Percentiles rank a stretch among this genome's conserved stretches.
These are phyloP conservation scores for Chironomus riparius DNA, from an alignment of 2,888 invertebrate genomes.

Conservation along the genomic window DNA sequence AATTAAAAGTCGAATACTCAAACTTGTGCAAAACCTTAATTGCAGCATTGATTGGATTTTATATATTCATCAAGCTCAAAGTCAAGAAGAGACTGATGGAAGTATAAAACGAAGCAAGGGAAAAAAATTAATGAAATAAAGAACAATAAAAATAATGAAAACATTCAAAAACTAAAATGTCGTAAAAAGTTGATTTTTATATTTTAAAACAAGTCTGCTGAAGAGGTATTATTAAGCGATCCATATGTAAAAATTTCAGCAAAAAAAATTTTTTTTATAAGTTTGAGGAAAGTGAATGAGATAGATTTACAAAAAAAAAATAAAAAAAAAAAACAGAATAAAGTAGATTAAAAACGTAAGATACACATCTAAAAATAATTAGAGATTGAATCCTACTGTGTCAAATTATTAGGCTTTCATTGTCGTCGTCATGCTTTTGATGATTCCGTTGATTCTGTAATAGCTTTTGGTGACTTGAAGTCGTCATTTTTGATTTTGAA, in stretches of 20 bases:
- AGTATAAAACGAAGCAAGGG: neutral
- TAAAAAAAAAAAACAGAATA: no score
- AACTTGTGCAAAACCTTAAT: neutral
- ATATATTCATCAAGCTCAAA: neutral
- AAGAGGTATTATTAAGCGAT: no score
- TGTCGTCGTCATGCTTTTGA: neutral
- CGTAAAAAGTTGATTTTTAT: no score
- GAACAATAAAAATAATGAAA: neutral
- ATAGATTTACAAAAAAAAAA: no score
- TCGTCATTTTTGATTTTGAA: neutral
- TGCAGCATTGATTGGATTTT: neutral
- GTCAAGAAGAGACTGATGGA: neutral
- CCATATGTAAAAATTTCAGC: no score
- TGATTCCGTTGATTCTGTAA: neutral
- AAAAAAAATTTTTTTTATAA: no score
- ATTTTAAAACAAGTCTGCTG: no score
- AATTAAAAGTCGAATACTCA: neutral
- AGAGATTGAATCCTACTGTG: conserved; percentile 1
- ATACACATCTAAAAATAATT: neutral
- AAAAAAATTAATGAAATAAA: neutral
- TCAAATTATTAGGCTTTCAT: conserved; percentile 14
- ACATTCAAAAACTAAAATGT: no score
- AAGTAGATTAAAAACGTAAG: no score
- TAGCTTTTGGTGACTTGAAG: neutral
- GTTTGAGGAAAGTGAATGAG: no score